Percentiles rank a stretch among this genome's conserved stretches.
Evolutionary conservation across 2,113 vertebrate genomes (phyloP).

Genomic region (Collichthys lucidus): DNA sequence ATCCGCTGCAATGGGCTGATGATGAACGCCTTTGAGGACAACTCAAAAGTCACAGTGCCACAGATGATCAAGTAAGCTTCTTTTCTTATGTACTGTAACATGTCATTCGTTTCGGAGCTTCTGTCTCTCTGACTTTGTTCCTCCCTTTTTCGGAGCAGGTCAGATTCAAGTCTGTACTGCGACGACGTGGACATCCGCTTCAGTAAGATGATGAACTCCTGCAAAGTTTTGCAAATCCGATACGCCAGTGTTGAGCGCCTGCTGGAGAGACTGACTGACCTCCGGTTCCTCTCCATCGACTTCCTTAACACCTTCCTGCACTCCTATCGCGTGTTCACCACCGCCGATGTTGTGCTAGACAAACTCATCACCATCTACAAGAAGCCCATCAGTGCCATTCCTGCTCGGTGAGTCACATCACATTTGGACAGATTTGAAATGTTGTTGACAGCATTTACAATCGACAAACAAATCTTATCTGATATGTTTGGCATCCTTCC

Average conservation of each 20-base stretch:
- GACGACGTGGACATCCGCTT: constrained; percentile 98
- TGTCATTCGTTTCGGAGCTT: background rate
- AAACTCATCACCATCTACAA: constrained; percentile 98
- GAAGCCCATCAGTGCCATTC: constrained; percentile 96
- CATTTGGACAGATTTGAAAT: constrained; percentile 15
- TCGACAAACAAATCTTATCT: constrained; percentile 23
- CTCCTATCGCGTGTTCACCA: constrained; percentile 97
- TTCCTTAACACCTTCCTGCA: constrained; percentile 99
- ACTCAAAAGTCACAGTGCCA: constrained; percentile 97
- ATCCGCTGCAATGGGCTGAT: constrained; percentile 98
- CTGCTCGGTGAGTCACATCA: constrained; percentile 88
- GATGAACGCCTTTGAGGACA: constrained; percentile 99
- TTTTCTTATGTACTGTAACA: background rate
- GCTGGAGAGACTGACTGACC: constrained; percentile 94
- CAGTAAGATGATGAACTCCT: constrained; percentile 99
- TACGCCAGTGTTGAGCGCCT: constrained; percentile 95
- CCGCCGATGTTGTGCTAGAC: constrained; percentile 92
- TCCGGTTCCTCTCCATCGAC: constrained; percentile 97
- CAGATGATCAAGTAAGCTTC: constrained; percentile 97
- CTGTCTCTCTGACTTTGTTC: background rate
- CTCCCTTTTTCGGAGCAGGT: constrained; percentile 82
- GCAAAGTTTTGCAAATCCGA: constrained; percentile 98
- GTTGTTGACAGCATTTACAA: constrained; percentile 21
- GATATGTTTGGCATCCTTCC: background rate
- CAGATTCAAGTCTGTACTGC: constrained; percentile 95